A percentile compares a stretch with the other conserved stretches of the same genome.
Evolutionary conservation across 2,888 invertebrate genomes (phyloP).

Genomic region (Ganaspis brasiliensis): DNA sequence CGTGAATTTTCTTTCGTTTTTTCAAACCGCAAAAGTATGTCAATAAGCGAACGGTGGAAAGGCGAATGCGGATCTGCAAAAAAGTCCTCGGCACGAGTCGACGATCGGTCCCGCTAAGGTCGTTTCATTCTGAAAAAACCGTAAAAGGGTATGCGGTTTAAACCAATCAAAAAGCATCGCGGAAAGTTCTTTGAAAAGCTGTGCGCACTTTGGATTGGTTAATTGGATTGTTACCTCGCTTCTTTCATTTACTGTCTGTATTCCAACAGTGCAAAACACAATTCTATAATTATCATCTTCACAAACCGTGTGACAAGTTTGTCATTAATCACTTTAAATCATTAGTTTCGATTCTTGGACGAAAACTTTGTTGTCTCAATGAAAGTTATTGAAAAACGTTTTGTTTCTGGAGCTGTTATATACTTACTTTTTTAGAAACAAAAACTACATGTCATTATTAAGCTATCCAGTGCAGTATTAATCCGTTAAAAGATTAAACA

Average conservation of each 20-base stretch:
- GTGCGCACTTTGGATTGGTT: conserved; percentile 36
- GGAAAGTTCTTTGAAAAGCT: conserved; percentile 31
- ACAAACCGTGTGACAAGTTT: conserved; percentile 22
- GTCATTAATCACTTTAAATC: conserved; percentile 20
- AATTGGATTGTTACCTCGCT: conserved; percentile 27
- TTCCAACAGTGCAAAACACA: neutral
- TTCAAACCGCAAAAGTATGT: conserved; percentile 30
- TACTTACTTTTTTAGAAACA: too few relatives aligned
- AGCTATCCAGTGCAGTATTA: too few relatives aligned
- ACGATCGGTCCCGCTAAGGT: conserved; percentile 39
- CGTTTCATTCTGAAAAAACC: conserved; percentile 24
- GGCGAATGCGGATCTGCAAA: conserved; percentile 28
- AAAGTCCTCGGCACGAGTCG: conserved; percentile 38
- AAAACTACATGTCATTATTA: too few relatives aligned
- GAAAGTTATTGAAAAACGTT: too few relatives aligned
- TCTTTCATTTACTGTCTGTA: conserved; percentile 14
- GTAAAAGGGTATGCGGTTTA: conserved; percentile 35
- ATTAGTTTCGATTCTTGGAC: too few relatives aligned
- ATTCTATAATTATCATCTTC: conserved; percentile 11
- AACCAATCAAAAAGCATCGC: conserved; percentile 36
- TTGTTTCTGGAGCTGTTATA: too few relatives aligned
- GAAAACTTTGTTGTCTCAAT: too few relatives aligned
- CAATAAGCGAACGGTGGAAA: conserved; percentile 41
- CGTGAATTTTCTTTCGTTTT: conserved; percentile 24
- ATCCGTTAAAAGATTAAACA: too few relatives aligned